phyloP scores from a whole-genome alignment of 2,113 vertebrate genomes.

The Phrynosoma blainvillii region DNA sequence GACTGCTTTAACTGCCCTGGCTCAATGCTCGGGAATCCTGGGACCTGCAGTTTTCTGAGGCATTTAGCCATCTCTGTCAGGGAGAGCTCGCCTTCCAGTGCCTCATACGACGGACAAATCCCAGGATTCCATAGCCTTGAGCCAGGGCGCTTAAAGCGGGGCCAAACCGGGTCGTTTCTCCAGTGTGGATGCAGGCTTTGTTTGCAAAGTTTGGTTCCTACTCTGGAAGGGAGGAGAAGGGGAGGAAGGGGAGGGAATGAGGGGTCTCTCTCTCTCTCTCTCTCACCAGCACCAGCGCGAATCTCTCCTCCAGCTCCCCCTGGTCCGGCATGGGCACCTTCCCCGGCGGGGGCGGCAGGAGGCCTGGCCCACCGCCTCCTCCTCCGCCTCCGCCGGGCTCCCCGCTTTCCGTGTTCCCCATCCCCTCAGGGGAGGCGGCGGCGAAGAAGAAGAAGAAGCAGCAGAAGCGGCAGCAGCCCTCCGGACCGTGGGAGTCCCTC shows the following conservation, averaged over 20 bases:
- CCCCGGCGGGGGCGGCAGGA: slow-evolving; percentile 81
- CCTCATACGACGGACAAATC: not conserved
- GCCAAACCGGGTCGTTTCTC: not conserved
- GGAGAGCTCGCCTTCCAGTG: not conserved
- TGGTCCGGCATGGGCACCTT: slow-evolving; percentile 97
- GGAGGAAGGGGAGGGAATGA: slow-evolving; percentile 2
- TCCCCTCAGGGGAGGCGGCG: too few relatives aligned
- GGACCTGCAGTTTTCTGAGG: not conserved
- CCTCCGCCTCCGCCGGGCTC: slow-evolving; percentile 80
- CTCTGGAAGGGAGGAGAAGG: not conserved
- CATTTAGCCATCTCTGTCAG: too few relatives aligned
- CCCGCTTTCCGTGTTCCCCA: slow-evolving; percentile 94
- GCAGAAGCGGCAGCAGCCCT: slow-evolving; percentile 57
- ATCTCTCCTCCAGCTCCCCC: slow-evolving; percentile 93
- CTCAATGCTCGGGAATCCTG: too few relatives aligned
- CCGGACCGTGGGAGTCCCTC: slow-evolving; percentile 46
- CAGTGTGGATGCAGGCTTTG: not conserved
- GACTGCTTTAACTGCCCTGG: too few relatives aligned
- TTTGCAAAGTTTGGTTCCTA: not conserved
- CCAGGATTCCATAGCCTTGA: too few relatives aligned
- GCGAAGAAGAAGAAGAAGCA: too few relatives aligned
- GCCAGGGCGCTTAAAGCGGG: too few relatives aligned
- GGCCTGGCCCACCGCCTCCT: slow-evolving; percentile 54
- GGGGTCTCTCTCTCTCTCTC: not conserved
- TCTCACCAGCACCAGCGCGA: slow-evolving; percentile 95